Evolutionary conservation across 2,797 vertebrate genomes (phyloP).

Genomic region (Platalea minor): DNA sequence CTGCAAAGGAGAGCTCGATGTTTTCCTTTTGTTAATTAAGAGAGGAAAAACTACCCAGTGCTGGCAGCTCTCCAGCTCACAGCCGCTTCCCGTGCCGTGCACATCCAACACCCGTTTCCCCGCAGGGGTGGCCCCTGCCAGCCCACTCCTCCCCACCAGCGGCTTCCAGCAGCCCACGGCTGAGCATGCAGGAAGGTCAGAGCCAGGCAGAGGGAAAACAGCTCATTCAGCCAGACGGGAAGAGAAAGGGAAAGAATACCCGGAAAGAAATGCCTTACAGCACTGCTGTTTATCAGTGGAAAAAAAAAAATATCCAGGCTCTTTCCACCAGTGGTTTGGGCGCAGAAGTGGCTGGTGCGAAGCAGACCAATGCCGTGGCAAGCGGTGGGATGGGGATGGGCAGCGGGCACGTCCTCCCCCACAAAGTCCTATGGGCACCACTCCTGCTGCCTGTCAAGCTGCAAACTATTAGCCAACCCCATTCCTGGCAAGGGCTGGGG

Average conservation of each 20-base stretch:
- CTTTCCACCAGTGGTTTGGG: background rate
- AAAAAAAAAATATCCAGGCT: background rate
- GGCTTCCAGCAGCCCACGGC: background rate
- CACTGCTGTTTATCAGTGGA: background rate
- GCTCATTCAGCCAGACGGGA: background rate
- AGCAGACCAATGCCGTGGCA: rapidly evolving
- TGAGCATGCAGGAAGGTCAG: constrained; percentile 23
- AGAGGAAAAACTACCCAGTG: constrained; percentile 24
- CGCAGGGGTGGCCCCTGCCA: background rate
- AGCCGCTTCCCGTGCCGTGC: background rate
- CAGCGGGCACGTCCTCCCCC: background rate
- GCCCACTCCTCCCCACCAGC: background rate
- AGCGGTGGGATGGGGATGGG: background rate
- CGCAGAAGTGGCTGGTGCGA: rapidly evolving
- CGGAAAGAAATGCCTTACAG: constrained; percentile 39
- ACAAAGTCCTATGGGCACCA: background rate
- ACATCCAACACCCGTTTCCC: constrained; percentile 24
- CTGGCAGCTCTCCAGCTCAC: constrained; percentile 26
- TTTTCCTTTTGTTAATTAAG: constrained; percentile 52
- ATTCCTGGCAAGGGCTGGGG: constrained; percentile 20
- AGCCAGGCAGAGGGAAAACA: background rate
- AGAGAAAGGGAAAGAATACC: constrained; percentile 57
- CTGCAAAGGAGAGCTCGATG: background rate
- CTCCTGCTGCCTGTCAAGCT: constrained; percentile 2
- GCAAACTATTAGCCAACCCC: constrained; percentile 1